phyloP scores from a whole-genome alignment of 2,888 invertebrate species.

The Pantelozetes paolii region DNA sequence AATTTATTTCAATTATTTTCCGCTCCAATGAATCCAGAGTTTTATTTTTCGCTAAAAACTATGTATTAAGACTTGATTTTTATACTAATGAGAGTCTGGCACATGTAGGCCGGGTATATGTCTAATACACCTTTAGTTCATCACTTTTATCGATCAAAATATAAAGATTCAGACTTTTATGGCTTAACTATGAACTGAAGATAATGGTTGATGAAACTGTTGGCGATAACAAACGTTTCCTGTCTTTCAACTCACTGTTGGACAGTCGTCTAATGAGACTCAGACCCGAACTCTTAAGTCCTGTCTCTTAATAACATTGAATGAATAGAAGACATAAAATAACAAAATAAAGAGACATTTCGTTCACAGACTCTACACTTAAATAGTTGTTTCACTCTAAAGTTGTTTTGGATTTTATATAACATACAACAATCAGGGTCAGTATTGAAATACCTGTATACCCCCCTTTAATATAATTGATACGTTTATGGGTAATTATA shows the following conservation, averaged over 20 bases:
- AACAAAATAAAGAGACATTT: not conserved
- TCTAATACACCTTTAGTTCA: not conserved
- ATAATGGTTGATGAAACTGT: not conserved
- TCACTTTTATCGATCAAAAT: not conserved
- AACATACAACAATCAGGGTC: too few relatives aligned
- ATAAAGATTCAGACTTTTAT: not conserved
- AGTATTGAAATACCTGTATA: too few relatives aligned
- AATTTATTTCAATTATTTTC: too few relatives aligned
- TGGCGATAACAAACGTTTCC: slow-evolving; percentile 13
- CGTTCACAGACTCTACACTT: not conserved
- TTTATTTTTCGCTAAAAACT: too few relatives aligned
- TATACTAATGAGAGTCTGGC: not conserved
- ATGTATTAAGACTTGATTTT: not conserved
- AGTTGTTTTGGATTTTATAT: too few relatives aligned
- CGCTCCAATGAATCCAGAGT: too few relatives aligned
- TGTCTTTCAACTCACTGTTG: not conserved
- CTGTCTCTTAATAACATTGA: slow-evolving; percentile 6
- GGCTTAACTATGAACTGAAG: not conserved
- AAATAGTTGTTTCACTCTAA: not conserved
- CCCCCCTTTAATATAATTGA: too few relatives aligned
- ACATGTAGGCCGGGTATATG: not conserved
- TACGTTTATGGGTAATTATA: too few relatives aligned
- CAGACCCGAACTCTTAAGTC: not conserved
- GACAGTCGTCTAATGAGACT: not conserved
- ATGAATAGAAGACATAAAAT: not conserved